Evolutionary conservation across 2,888 invertebrate species (phyloP), one percentile per base, ranked within the genome.

Genomic region (Apamea crenata): DNA sequence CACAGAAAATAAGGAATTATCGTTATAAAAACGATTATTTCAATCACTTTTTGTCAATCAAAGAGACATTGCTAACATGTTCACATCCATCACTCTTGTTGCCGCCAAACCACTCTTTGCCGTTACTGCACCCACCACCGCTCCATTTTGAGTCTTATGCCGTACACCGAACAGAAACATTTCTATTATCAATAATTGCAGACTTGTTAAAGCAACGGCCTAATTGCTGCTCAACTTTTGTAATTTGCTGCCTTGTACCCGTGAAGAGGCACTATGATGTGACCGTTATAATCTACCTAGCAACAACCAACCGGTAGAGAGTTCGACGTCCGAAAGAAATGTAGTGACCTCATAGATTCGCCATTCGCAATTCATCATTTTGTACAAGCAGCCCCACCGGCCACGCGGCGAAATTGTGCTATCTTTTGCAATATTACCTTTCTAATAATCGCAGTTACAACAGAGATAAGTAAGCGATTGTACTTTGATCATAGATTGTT

Each of bases 251-350:
- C 84, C 88, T 88, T 88, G 89, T 89, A 89, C 89, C 89, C 85
- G 86, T 90, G 89, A 92, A 93, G 92, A 95, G 92, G 90, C 89
- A 91, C 92, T 92, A 91, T 92, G 90, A 88, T 92, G 88, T 87
- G 91, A 87, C 96, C 96, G 96, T 96, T 96, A 96, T 91, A 91
- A 93, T 94, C 92, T 91, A 93, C 94, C 90, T 93, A 93, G 94
- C 93, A 94, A 95, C 95, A 90, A 81, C 93, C 92, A 94, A 93
- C 92, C 92, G 88, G 88, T 89, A 89, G 81, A 90, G 93, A 94
- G 96, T 96, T 96, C 96, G 94, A 95, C 91, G 97, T 87, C 96
- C 96, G 95, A 92, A 85, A 85, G 93, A 94, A 95, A 95, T 96
- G 95, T 94, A 93, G 92, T 94, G 94, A 96, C 94, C 95, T 95